Base-by-base conservation (phyloP, 2,113 vertebrate genomes). In the Gymnarchus niloticus region DNA sequence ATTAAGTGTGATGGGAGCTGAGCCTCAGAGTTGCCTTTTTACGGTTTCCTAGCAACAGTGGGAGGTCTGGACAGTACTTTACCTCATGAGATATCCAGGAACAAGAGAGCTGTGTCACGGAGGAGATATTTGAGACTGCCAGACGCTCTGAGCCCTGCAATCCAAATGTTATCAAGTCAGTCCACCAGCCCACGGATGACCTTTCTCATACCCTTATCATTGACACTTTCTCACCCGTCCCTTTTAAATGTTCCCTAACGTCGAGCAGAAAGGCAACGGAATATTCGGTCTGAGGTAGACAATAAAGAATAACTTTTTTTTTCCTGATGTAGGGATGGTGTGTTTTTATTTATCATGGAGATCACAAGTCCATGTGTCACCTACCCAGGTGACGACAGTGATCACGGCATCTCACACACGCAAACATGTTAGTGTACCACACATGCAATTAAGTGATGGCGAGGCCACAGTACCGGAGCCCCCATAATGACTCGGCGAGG, bases 21-120 rank as follows among this genome's bases (percentile, higher is more conserved):
- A 83, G 57, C 14, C 41, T 48, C 65, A 33, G 23, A 44, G 41
- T 33, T 61, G 25, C 28, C 48, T 61, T 87, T 78, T 49, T 61
- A 54, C 76, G 56, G 83, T 84, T 87, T 46, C 83, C 69, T 87
- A 84, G 86, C 56, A 84, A 87, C 86, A 80, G 76, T 51, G 76
- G 25, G 56, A 69, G 83, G 37, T 61, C 41, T 84, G 86, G 86
- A 73, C 86, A 84, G 56, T 37, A 54, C 49, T 80, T 80, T 28
- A 8, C 7, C 25, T 73, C 5, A 44, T 54, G 52, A 80, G 81
- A 25, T 73, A 84, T 48, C 81, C 33, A 49, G 56, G 61, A 80
- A 73, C 25, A 61, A 41, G 44, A 84, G 69, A 59, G 57, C 25
- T 14, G 33, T 61, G 48, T 33, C 23, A 37, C 77, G 28, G 78